Evolutionary conservation across 1,140 invertebrate species (phyloP).

Genomic region (Brachionus koreanus): DNA sequence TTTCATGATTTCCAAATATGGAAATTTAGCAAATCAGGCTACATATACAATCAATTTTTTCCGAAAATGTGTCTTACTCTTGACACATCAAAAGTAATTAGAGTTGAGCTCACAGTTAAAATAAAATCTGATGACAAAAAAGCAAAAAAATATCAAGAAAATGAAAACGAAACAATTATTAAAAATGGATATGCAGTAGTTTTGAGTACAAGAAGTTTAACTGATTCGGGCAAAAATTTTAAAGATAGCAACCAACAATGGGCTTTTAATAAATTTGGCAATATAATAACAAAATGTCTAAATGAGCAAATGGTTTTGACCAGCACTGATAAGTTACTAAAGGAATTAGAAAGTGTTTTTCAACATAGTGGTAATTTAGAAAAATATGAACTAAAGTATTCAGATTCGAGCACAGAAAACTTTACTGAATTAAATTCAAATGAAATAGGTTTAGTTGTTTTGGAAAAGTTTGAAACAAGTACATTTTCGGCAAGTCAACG

Average conservation of each 20-base stretch:
- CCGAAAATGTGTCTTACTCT: not conserved
- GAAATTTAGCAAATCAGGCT: slow-evolving; percentile 37
- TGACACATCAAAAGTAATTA: not conserved
- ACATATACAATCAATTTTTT: slow-evolving; percentile 34
- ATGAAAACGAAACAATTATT: not conserved
- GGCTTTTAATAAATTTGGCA: slow-evolving; percentile 41
- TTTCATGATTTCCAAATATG: slow-evolving; percentile 41
- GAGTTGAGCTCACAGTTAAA: not conserved
- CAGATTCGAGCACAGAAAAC: not conserved
- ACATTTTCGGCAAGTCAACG: slow-evolving; percentile 1
- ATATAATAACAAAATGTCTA: not conserved
- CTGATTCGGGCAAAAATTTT: not conserved
- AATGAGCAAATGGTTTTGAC: slow-evolving; percentile 36
- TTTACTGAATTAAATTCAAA: slow-evolving; percentile 6
- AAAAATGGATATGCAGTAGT: slow-evolving; percentile 9
- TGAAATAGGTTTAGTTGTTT: slow-evolving; percentile 14
- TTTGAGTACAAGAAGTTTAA: not conserved
- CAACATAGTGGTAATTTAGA: not conserved
- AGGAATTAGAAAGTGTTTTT: not conserved
- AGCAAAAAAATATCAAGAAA: slow-evolving; percentile 2
- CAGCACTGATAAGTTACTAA: not conserved
- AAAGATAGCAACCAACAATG: slow-evolving; percentile 18
- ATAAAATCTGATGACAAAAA: not conserved
- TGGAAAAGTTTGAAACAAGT: not conserved
- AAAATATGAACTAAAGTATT: not conserved